A percentile compares a stretch with the other conserved stretches of the same genome.
phyloP scores from a whole-genome alignment of 2,797 vertebrate genomes.

The Myotis vivesi region DNA sequence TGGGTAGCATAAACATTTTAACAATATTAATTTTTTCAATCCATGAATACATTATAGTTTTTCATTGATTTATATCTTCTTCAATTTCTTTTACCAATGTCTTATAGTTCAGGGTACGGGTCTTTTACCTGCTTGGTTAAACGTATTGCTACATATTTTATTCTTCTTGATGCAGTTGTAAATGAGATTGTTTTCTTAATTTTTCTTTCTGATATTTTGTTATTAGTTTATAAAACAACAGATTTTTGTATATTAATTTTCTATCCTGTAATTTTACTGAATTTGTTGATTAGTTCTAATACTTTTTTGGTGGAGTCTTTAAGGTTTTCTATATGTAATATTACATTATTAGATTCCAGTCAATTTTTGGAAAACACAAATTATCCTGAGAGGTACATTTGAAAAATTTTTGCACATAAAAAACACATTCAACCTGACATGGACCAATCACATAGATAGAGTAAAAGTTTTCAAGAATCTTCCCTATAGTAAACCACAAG shows the following conservation, averaged over 20 bases:
- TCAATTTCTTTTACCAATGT: background rate
- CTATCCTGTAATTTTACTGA: background rate
- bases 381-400: background rate
- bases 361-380: background rate
- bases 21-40: background rate
- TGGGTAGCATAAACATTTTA: background rate
- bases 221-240: background rate
- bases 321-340: background rate
- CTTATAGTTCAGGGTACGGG: background rate
- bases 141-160: background rate
- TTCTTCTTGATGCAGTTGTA: background rate
- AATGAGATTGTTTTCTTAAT: background rate
- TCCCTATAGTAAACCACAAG: background rate
- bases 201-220: background rate
- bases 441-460: background rate
- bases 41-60: background rate
- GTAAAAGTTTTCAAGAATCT: background rate
- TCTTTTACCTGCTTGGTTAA: background rate
- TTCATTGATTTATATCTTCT: background rate
- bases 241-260: background rate
- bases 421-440: background rate
- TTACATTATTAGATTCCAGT: background rate
- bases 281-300: background rate
- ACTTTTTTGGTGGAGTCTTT: background rate
- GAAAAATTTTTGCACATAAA: background rate